A percentile compares a stretch with the other conserved stretches of the same genome.
phyloP scores from a whole-genome alignment of 2,888 invertebrate species.

The Prostheceraeus crozeri region DNA sequence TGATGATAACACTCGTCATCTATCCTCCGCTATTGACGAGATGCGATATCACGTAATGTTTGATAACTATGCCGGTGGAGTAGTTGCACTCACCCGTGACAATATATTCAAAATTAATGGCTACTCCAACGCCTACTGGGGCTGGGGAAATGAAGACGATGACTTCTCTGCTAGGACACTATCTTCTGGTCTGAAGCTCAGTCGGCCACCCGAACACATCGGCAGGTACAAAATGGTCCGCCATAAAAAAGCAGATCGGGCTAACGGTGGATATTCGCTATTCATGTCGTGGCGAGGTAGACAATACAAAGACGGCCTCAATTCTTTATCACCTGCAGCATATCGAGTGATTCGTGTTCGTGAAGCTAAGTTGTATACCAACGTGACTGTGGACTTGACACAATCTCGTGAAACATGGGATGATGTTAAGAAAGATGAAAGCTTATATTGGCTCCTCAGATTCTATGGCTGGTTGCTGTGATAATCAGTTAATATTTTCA shows the following conservation, averaged over 20 bases:
- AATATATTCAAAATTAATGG: constrained; percentile 58
- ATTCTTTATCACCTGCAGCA: constrained; percentile 11
- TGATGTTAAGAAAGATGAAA: too few relatives aligned
- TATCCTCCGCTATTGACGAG: constrained; percentile 57
- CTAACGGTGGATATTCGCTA: constrained; percentile 41
- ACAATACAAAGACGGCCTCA: constrained; percentile 28
- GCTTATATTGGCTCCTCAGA: too few relatives aligned
- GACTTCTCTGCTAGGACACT: constrained; percentile 53
- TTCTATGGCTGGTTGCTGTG: too few relatives aligned
- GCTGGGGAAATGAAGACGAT: constrained; percentile 55
- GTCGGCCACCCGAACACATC: constrained; percentile 58
- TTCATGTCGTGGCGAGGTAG: constrained; percentile 22
- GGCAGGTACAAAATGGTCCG: constrained; percentile 55
- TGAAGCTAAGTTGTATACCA: constrained; percentile 56
- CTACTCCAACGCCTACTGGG: constrained; percentile 59
- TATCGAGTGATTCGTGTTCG: constrained; percentile 46
- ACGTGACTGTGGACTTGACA: constrained; percentile 57
- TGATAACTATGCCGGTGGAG: constrained; percentile 58
- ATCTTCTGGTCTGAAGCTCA: constrained; percentile 55
- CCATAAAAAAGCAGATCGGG: constrained; percentile 48
- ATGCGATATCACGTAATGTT: constrained; percentile 59
- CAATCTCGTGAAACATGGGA: too few relatives aligned
- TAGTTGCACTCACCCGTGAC: constrained; percentile 55
- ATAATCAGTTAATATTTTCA: too few relatives aligned
- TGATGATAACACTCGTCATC: constrained; percentile 52